Base-by-base conservation (phyloP, 2,113 vertebrate genomes). In the Apteryx owenii region DNA sequence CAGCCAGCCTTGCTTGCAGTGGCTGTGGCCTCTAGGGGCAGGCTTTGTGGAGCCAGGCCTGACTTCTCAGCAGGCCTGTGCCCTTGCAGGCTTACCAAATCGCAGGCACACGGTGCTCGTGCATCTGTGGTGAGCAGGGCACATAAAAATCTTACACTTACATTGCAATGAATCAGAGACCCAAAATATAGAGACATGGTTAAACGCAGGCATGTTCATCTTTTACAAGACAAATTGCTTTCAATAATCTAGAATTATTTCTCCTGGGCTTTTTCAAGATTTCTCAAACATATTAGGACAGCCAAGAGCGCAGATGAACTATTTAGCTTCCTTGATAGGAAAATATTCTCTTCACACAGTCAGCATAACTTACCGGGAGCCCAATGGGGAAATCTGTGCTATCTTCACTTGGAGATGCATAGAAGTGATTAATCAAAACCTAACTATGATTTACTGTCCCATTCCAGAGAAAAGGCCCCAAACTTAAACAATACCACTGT, bases 251-350 rank as follows among this genome's bases (percentile, higher is more conserved):
- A 64, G 83, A 95, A 93, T 96, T 95, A 94, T 87, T 96, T 97
- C 96, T 97, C 90, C 54, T 4, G 68, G 93, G 95, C 86, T 94
- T 97, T 96, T 85, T 94, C 95, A 97, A 96, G 92, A 96, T 87
- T 96, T 88, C 78, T 94, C 88, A 95, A 92, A 92, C 77, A 51
- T 62, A 89, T 73, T 83, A 96, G 92, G 95, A 91, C 87, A 97
- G 86, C 86, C 86, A 85, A 89, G 66, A 89, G 84, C 89, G 77
- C 73, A 89, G 94, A 95, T 66, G 81, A 96, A 92, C 77, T 90
- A 95, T 80, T 95, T 82, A 83, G 90, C 61, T 89, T 93, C 70
- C 66, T 75, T 71, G 81, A 92, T 88, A 92, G 76, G 88, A 92
- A 96, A 92, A 95, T 90, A 95, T 53, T 96, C 93, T 89, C 81